phyloP scores from a whole-genome alignment of 2,888 invertebrate genomes.

The Deilephila elpenor region DNA sequence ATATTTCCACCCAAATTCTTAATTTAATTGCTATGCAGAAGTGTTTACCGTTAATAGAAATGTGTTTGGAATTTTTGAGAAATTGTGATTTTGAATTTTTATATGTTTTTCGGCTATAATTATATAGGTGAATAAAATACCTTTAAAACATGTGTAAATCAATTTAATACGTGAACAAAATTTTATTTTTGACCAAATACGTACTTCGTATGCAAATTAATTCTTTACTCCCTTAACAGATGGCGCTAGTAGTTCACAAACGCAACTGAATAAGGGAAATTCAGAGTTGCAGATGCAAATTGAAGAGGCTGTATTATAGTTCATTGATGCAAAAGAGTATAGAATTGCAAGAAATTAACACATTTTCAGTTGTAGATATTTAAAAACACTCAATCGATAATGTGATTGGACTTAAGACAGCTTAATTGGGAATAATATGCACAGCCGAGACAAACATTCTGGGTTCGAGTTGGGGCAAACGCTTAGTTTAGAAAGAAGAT shows the following conservation, averaged over 20 bases:
- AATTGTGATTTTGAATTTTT: not conserved
- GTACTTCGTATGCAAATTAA: not conserved
- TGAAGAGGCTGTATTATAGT: not conserved
- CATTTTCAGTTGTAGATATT: too few species aligned
- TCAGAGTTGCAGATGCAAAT: not conserved
- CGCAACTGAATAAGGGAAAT: not conserved
- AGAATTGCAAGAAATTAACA: too few species aligned
- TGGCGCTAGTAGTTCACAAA: not conserved
- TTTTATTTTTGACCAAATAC: not conserved
- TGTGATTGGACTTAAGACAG: not conserved
- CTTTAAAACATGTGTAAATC: not conserved
- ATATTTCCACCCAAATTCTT: not conserved
- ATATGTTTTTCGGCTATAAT: too few species aligned
- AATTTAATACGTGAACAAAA: not conserved
- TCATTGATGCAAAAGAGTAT: too few species aligned
- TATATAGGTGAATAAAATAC: not conserved
- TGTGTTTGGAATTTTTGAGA: not conserved
- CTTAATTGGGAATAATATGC: too few species aligned
- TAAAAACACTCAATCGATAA: too few species aligned
- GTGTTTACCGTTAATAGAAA: slow-evolving; percentile 4
- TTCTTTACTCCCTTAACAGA: not conserved
- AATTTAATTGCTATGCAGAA: not conserved
- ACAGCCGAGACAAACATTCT: too few species aligned
- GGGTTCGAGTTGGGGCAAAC: too few species aligned
- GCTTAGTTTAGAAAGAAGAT: too few species aligned